phyloP scores from a whole-genome alignment of 2,888 invertebrate species.

The Autographa gamma region DNA sequence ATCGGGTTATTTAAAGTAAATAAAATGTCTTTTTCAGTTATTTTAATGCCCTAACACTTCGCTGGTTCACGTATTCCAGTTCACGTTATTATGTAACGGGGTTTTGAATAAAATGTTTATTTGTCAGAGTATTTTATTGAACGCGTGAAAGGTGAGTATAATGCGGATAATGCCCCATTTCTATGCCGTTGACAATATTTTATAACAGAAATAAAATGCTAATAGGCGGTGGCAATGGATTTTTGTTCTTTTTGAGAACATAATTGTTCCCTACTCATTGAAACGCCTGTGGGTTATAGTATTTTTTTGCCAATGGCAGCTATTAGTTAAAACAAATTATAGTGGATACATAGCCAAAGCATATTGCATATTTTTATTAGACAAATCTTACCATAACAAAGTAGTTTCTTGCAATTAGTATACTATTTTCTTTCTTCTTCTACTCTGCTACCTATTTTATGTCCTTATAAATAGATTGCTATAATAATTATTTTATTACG shows the following conservation, averaged over 20 bases:
- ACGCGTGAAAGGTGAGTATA: slow-evolving; percentile 12
- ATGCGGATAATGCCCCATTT: slow-evolving; percentile 14
- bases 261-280: neutral
- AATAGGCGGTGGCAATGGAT: neutral
- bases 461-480: too few species aligned
- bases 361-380: too few species aligned
- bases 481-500: too few species aligned
- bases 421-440: too few species aligned
- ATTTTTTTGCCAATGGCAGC: too few species aligned
- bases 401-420: too few species aligned
- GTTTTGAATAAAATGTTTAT: slow-evolving; percentile 10
- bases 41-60: slow-evolving; percentile 9
- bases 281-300: neutral
- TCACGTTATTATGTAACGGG: neutral
- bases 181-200: slow-evolving; percentile 2
- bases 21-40: neutral
- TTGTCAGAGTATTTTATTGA: slow-evolving; percentile 14
- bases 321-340: too few species aligned
- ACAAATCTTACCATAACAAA: too few species aligned
- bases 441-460: too few species aligned
- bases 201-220: slow-evolving; percentile 9
- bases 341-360: too few species aligned
- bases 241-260: neutral
- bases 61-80: neutral
- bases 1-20: slow-evolving; percentile 29